Conservation (phyloP, 2,888 invertebrate species). For the Timema cristinae region DNA sequence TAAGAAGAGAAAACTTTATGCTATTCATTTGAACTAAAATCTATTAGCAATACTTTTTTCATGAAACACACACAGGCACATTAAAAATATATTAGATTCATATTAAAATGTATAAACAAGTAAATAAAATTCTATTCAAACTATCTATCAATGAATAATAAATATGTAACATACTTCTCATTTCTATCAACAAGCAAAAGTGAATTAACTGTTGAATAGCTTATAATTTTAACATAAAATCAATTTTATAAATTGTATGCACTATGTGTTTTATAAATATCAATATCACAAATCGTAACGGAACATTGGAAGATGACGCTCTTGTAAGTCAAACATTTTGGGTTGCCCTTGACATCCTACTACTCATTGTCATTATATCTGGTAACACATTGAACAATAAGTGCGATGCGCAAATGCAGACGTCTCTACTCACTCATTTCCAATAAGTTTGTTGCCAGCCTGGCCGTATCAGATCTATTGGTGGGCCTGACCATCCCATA, state of each 20-base stretch:
- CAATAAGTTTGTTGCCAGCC: conserved; percentile 72
- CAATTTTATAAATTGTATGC: background rate
- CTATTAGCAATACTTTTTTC: too few relatives aligned
- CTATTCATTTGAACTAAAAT: too few relatives aligned
- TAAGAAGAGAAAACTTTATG: too few relatives aligned
- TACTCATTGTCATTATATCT: conserved; percentile 62
- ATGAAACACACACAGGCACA: too few relatives aligned
- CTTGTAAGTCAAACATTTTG: conserved; percentile 44
- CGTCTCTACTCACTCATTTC: conserved; percentile 66
- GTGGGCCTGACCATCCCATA: conserved; percentile 74
- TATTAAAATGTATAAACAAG: too few relatives aligned
- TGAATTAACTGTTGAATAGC: too few relatives aligned
- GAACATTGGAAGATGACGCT: background rate
- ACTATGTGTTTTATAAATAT: background rate
- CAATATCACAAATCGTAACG: background rate
- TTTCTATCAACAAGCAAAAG: too few relatives aligned
- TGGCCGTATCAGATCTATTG: conserved; percentile 74
- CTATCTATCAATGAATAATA: too few relatives aligned
- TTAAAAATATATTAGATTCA: too few relatives aligned
- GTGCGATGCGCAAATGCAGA: conserved; percentile 66
- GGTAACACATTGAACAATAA: conserved; percentile 75
- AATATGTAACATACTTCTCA: too few relatives aligned
- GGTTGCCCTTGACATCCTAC: conserved; percentile 61
- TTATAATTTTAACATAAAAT: background rate
- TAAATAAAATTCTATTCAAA: too few relatives aligned